These are phyloP conservation scores for Clostera curtula DNA, from an alignment of 2,888 invertebrate species.

Conservation along the genomic window DNA sequence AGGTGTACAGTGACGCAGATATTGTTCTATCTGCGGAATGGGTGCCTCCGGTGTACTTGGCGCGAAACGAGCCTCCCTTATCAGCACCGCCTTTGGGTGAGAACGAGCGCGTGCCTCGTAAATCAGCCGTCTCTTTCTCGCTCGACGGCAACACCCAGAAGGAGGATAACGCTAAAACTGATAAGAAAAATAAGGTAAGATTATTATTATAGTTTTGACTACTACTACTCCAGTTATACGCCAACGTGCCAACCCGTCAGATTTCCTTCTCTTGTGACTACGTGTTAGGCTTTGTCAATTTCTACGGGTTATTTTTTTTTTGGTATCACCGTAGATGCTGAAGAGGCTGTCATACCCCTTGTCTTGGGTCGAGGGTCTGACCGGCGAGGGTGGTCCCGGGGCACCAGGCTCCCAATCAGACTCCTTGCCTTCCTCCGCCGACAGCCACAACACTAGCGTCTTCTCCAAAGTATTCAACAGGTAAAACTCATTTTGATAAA, in stretches of 20 bases:
- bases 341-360: slow-evolving; percentile 93
- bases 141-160: slow-evolving; percentile 55
- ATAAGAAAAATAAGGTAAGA: slow-evolving; percentile 84
- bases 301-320: too few species aligned
- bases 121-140: slow-evolving; percentile 67
- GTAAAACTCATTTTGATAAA: slow-evolving; percentile 50
- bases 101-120: slow-evolving; percentile 59
- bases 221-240: too few species aligned
- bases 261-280: neutral
- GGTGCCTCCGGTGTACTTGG: slow-evolving; percentile 89
- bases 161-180: slow-evolving; percentile 74
- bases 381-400: slow-evolving; percentile 80
- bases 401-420: slow-evolving; percentile 64
- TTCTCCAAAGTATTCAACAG: slow-evolving; percentile 95
- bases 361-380: slow-evolving; percentile 93
- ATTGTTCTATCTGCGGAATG: slow-evolving; percentile 90
- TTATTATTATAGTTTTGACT: neutral
- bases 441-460: slow-evolving; percentile 81
- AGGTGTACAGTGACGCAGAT: slow-evolving; percentile 90
- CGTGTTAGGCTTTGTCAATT: slow-evolving; percentile 3
- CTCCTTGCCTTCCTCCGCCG: slow-evolving; percentile 75
- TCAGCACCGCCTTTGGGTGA: slow-evolving; percentile 71
- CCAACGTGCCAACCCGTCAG: too few species aligned
- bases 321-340: too few species aligned
- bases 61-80: slow-evolving; percentile 79